These are phyloP conservation scores for Lepus townsendii DNA, from an alignment of 2,797 vertebrate species.

Conservation along the genomic window DNA sequence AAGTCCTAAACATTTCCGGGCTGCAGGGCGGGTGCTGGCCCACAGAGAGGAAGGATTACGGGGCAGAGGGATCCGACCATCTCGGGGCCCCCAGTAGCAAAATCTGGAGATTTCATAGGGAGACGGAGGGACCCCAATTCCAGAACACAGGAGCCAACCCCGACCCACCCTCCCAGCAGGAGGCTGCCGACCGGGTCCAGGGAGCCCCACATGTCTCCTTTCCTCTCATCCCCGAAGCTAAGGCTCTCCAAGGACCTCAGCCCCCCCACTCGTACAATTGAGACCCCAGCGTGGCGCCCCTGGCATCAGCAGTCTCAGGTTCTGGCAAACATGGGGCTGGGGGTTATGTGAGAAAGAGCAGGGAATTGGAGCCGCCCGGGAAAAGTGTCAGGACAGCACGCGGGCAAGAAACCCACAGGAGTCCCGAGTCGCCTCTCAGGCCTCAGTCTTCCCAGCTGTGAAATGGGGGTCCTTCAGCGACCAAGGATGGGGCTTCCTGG, in stretches of 20 bases:
- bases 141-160: background rate
- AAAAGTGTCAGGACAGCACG: background rate
- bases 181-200: background rate
- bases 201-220: background rate
- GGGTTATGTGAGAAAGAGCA: background rate
- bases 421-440: background rate
- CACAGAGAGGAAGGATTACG: background rate
- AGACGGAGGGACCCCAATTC: background rate
- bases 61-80: background rate
- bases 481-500: background rate
- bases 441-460: slow-evolving; percentile 1
- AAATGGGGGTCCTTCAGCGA: background rate
- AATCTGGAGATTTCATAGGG: background rate
- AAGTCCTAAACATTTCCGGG: background rate
- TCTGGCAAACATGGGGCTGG: background rate
- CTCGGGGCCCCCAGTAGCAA: background rate
- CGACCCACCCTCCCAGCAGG: no score
- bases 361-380: background rate
- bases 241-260: background rate
- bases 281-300: background rate
- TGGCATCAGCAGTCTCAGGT: background rate
- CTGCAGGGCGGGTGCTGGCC: fast-evolving
- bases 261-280: background rate
- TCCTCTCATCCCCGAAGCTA: background rate
- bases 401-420: background rate